Base-by-base conservation (phyloP, 1,140 invertebrate genomes). In the Acromyrmex charruanus region DNA sequence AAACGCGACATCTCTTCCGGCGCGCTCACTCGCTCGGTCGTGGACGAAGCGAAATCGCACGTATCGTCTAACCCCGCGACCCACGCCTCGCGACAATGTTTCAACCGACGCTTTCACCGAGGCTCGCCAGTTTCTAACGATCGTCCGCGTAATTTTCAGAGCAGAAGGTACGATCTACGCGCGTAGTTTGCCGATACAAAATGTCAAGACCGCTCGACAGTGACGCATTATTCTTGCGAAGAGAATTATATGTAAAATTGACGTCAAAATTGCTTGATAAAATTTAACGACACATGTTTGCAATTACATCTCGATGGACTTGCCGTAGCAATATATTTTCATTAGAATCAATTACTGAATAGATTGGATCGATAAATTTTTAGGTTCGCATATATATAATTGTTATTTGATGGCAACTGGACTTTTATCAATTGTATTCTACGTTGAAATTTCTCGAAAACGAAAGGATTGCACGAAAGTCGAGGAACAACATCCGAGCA, bases 31-130 rank as follows among this genome's bases (percentile, higher is more conserved):
- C 74, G n/a, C 31, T 53, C 66, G 25, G 6, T 63, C 77, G 63
- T 81, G 51, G 53, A 88, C 88, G 86, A 85, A 35, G 89, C 81
- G 77, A 88, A 88, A 89, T 89, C 81, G 81, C 87, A 77, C 69
- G 80, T 81, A 89, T 90, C 89, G 58, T 49, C 79, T 88, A 90
- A 90, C 82, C 89, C 68, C 66, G 79, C 89, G 84, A 91, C 89
- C 84, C 58, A 88, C 87, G 87, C 82, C 87, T 88, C 89, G 89
- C 77, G 89, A 91, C 89, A 90, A 86, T 87, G 84, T 91, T 91
- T 88, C 87, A 77, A 63, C 82, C 86, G 77, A 58, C 71, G 89
- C 89, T 91, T 91, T 91, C 89, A 90, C 89, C 89, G n/a, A 21
- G 44, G n/a, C 72, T 88, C 66, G 31, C 21, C 59, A 49, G 28